Conservation (phyloP, 2,113 vertebrate genomes). For the Pogona vitticeps region DNA sequence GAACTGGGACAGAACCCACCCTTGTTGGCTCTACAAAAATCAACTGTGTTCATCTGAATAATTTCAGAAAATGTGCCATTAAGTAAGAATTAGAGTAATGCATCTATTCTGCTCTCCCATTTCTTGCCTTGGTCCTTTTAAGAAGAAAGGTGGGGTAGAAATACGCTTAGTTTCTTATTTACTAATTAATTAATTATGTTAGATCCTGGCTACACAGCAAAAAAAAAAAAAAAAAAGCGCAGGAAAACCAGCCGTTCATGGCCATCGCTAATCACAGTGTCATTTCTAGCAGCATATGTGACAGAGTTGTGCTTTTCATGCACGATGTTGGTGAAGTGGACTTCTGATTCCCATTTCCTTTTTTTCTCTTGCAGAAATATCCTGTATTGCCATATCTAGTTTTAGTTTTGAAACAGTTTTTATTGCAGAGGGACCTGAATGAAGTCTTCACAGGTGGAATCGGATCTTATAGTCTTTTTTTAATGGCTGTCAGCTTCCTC, state of each 20-base stretch:
- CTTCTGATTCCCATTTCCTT: neutral
- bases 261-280: neutral
- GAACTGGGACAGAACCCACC: too few species aligned
- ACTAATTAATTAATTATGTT: too few species aligned
- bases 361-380: constrained; percentile 87
- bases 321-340: neutral
- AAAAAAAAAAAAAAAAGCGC: too few species aligned
- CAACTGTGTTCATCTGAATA: too few species aligned
- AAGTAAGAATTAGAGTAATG: too few species aligned
- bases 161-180: too few species aligned
- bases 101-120: neutral
- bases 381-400: constrained; percentile 96
- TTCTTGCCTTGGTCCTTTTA: neutral
- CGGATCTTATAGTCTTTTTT: constrained; percentile 97
- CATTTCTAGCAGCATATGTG: neutral
- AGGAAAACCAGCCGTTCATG: neutral
- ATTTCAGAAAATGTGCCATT: too few species aligned
- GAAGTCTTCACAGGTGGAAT: constrained; percentile 98
- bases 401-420: constrained; percentile 97
- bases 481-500: constrained; percentile 98
- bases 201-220: too few species aligned
- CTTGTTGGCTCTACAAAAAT: too few species aligned
- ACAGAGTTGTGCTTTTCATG: neutral
- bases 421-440: constrained; percentile 96
- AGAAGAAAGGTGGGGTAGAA: too few species aligned